phyloP scores from a whole-genome alignment of 2,113 vertebrate genomes.

The Lophotis ruficrista region DNA sequence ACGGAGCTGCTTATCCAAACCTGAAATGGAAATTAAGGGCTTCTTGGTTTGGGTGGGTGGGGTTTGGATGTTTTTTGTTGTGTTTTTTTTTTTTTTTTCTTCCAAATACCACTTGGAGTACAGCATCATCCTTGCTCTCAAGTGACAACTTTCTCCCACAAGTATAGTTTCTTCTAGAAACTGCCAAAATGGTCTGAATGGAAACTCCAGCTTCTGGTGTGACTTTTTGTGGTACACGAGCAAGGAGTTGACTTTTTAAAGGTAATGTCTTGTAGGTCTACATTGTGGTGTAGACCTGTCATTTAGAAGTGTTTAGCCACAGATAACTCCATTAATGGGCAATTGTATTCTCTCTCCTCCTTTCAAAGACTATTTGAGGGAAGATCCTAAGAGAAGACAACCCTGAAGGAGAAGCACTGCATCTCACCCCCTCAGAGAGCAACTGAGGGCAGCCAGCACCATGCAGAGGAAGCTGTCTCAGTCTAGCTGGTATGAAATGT shows the following conservation, averaged over 20 bases:
- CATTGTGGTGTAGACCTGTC: not conserved
- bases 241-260: not conserved
- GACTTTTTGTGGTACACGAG: not conserved
- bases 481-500: not conserved
- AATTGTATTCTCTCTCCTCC: not conserved
- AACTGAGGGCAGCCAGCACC: not conserved
- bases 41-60: not conserved
- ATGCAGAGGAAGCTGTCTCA: not conserved
- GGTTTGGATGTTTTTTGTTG: not conserved
- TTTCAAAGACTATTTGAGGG: not conserved
- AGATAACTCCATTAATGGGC: not conserved
- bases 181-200: not conserved
- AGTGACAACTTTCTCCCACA: not conserved
- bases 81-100: not conserved
- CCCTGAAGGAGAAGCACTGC: not conserved
- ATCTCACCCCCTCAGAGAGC: not conserved
- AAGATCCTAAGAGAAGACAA: not conserved
- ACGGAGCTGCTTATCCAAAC: not conserved
- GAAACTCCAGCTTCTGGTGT: not conserved
- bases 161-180: not conserved
- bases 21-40: not conserved
- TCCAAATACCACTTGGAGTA: not conserved
- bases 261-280: accelerated
- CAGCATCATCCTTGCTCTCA: not conserved
- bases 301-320: not conserved